A percentile compares a stretch with the other conserved stretches of the same genome.
phyloP scores from a whole-genome alignment of 2,888 invertebrate species.

The Opisthograptis luteolata region DNA sequence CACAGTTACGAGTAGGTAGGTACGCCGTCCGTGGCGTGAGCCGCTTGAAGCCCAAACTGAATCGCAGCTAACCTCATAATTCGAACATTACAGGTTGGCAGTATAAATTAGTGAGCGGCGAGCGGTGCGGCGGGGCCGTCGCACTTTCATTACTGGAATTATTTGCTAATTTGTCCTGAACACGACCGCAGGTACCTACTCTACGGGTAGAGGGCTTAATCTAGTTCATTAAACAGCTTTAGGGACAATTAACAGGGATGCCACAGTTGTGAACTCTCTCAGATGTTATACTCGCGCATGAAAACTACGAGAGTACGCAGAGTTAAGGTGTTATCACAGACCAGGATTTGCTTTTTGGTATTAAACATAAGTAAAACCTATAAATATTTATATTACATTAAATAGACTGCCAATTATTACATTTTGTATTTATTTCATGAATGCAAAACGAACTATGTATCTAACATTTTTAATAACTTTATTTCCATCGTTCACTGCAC shows the following conservation, averaged over 20 bases:
- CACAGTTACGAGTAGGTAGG: constrained; percentile 43
- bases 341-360: no score
- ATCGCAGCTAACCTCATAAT: constrained; percentile 52
- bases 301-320: background rate
- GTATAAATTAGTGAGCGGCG: constrained; percentile 51
- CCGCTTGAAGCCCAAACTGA: constrained; percentile 38
- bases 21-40: constrained; percentile 15
- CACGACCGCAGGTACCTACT: constrained; percentile 60
- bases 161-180: constrained; percentile 74
- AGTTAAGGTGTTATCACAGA: no score
- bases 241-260: constrained; percentile 65
- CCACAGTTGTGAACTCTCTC: constrained; percentile 42
- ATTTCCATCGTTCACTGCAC: constrained; percentile 4
- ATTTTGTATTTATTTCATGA: background rate
- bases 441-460: background rate
- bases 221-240: constrained; percentile 67
- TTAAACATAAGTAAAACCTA: no score
- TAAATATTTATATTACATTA: no score
- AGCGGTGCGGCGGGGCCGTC: constrained; percentile 46
- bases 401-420: no score
- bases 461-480: constrained; percentile 6
- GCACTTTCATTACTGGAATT: constrained; percentile 72
- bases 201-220: constrained; percentile 62
- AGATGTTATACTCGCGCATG: background rate
- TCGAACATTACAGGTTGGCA: constrained; percentile 43